phyloP scores from a whole-genome alignment of 2,888 invertebrate species.

The Scaptomyza reducta region DNA sequence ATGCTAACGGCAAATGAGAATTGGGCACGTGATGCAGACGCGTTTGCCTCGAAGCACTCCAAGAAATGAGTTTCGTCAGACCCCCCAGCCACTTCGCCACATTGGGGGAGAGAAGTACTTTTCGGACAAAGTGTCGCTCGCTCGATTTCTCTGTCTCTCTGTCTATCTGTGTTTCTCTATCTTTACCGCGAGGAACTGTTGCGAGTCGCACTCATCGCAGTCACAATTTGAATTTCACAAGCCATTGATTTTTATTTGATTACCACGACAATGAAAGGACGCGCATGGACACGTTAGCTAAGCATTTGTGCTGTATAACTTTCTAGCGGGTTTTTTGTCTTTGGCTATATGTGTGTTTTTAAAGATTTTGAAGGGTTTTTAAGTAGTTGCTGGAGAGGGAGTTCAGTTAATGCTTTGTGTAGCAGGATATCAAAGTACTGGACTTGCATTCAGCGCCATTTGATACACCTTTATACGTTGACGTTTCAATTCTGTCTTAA shows the following conservation, averaged over 20 bases:
- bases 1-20: constrained; percentile 72
- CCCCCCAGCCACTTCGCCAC: not conserved
- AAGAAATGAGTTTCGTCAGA: constrained; percentile 49
- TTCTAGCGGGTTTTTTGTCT: constrained; percentile 17
- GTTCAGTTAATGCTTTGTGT: not conserved
- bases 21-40: constrained; percentile 70
- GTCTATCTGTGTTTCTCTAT: not conserved
- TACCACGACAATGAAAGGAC: constrained; percentile 73
- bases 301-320: constrained; percentile 22
- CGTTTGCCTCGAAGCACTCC: constrained; percentile 48
- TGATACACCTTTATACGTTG: no score
- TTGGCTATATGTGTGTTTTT: not conserved
- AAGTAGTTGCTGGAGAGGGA: not conserved
- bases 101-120: not conserved
- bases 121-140: constrained; percentile 36
- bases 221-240: constrained; percentile 79
- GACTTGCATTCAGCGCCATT: not conserved
- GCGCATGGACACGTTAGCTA: constrained; percentile 44
- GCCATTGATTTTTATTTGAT: constrained; percentile 79
- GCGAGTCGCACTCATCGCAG: constrained; percentile 38
- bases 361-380: not conserved
- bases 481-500: no score
- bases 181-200: constrained; percentile 5
- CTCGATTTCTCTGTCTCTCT: not conserved
- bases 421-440: not conserved